Evolutionary conservation across 2,797 vertebrate genomes (phyloP), one percentile per base, ranked within the genome.

Genomic region (Acanthiza pusilla): DNA sequence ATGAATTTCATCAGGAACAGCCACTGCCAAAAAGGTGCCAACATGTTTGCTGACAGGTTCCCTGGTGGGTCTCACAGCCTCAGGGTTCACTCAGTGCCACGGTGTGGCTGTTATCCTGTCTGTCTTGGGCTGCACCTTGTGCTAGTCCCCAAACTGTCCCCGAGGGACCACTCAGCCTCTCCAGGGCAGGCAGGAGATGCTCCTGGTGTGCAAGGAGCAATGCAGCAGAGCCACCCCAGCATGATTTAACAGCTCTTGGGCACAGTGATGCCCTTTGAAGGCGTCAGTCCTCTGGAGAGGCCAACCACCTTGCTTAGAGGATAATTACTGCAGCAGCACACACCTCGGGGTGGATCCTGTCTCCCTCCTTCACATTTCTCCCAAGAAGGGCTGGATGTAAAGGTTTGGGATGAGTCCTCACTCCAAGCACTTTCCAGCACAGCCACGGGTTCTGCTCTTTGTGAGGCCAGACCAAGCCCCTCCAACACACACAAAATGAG

Each of bases 291-390:
- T 5, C 21, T 25, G 2, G 1, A 58, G 50, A 40, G 18, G 11
- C 10, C 50, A 58, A 1, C 3, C 30, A 11, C 43, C 36, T 16
- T 2, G 2, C 2, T 13, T 4, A 17, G 36, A 25, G 48, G 21
- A 25, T 7, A 11, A 29, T 5, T 11, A 1, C 21, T 19, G 67
- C 60, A 53, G 55, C 7, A 40, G 40, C 11, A 40, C 70, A 3
- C 0, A 0, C 18, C 3, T 3, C 12, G 12, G 13, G 1, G 19
- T 0, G 32, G 27, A 23, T 17, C 7, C 29, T 1, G 0, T 2
- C 45, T 38, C 38, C 21, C 42, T 57, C 5, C 27, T 38, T 7
- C 2, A 2, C 7, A 2, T 17, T 27, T 15, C 79, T 34, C 61
- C 11, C 0, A 1, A 27, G 40, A 53, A 60, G 61, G 63, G 60